A percentile compares a stretch with the other conserved stretches of the same genome.
These are phyloP conservation scores for Salvelinus namaycush DNA, from an alignment of 2,113 vertebrate genomes.

Conservation along the genomic window DNA sequence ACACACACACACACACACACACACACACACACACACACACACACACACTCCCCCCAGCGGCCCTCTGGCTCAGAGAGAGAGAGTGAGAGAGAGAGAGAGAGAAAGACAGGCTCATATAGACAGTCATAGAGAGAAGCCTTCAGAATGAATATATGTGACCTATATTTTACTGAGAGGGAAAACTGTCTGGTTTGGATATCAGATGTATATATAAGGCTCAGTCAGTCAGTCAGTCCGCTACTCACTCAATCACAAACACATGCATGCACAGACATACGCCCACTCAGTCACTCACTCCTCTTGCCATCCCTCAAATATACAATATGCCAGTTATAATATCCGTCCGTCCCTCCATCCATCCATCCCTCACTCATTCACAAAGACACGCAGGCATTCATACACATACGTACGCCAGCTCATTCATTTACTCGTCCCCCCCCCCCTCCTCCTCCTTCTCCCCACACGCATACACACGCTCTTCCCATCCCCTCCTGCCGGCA, in stretches of 20 bases:
- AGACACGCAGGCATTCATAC: neutral
- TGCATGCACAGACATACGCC: neutral
- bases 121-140: neutral
- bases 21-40: neutral
- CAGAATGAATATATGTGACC: neutral
- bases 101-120: neutral
- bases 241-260: too few relatives aligned
- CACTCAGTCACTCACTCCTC: slow-evolving; percentile 16
- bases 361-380: neutral
- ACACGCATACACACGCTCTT: neutral
- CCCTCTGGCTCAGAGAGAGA: neutral
- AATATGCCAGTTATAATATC: too few relatives aligned
- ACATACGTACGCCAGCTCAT: neutral
- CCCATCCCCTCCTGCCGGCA: too few relatives aligned
- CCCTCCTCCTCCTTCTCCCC: neutral
- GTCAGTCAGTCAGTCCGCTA: neutral
- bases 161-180: neutral
- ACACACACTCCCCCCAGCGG: neutral
- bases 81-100: neutral
- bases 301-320: neutral
- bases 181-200: neutral
- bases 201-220: neutral
- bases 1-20: neutral
- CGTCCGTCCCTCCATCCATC: too few relatives aligned
- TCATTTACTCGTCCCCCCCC: too few relatives aligned